Conservation (phyloP, 2,113 vertebrate genomes). For the Mastomys coucha region DNA sequence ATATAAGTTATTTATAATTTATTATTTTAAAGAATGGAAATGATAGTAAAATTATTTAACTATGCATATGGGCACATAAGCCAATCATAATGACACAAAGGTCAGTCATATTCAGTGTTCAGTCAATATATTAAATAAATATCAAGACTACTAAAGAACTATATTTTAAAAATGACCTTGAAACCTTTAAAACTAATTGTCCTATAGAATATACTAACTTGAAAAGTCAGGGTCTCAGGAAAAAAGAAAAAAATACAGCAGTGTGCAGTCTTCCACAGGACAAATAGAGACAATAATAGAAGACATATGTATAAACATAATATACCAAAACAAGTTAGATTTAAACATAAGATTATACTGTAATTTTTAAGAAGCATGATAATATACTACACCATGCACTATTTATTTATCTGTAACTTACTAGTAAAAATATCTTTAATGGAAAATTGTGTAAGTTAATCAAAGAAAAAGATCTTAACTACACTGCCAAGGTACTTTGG, state of each 20-base stretch:
- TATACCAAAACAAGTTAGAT: background rate
- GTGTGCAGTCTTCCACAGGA: background rate
- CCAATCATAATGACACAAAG: background rate
- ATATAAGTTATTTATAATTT: background rate
- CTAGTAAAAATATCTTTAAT: slow-evolving; percentile 34
- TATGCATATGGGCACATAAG: background rate
- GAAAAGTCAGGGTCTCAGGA: slow-evolving; percentile 18
- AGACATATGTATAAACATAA: background rate
- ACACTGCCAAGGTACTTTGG: background rate
- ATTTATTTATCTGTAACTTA: slow-evolving; percentile 16
- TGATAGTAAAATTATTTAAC: slow-evolving; percentile 6
- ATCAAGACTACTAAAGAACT: background rate
- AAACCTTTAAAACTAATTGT: background rate
- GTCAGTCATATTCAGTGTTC: background rate
- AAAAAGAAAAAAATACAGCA: background rate
- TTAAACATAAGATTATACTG: background rate
- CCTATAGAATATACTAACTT: background rate
- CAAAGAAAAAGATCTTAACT: slow-evolving; percentile 11
- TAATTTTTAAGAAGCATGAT: background rate
- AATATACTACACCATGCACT: background rate
- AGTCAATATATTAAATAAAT: background rate
- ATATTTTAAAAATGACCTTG: background rate
- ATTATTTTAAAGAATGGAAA: background rate
- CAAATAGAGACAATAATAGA: background rate
- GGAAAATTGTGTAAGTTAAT: background rate